Base-by-base conservation (phyloP, 92 coral and sea anemone genomes). In the Meandrina meandrites region DNA sequence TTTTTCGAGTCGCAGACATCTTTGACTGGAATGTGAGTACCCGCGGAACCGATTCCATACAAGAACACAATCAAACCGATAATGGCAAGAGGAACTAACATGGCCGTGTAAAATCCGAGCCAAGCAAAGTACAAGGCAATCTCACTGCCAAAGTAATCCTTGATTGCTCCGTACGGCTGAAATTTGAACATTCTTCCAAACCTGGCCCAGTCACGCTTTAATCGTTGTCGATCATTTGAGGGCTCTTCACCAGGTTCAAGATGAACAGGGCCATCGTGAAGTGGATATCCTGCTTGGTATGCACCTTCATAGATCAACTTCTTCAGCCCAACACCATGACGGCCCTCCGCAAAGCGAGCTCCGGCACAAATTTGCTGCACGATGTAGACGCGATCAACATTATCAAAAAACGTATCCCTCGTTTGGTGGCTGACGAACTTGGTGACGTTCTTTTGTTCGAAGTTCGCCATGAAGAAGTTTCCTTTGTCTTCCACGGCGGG, bases 31-130 rank as follows among this genome's bases (percentile, higher is more conserved):
- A 88, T 86, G 86, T 93, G 94, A 51, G 83, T 75, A 4, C 79
- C 82, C 8, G 99, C 90, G 24, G 93, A 89, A 0, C 90, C 96
- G 34, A 97, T 84, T 64, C 99, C 99, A 78, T 95, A 97, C 40
- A 97, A 86, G 76, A 97, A 97, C 81, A 94, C 97, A 32, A 90
- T 22, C 1, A 95, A 78, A 12, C 99, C 98, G 30, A 95, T 81
- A 32, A 92, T 84, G 47, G 99, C 98, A 17, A 93, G 92, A 5
- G 99, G 99, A 8, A 95, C 96, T 5, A 96, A 91, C 96, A 88
- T 90, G 56, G 95, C 94, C 15, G 96, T 92, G 93, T 92, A 96
- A 77, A 96, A 96, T 15, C 99, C 99, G 27, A 96, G 90, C 98
- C 98, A 95, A 6, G 98, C 95, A 79, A 96, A 96, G 87, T 94